Evolutionary conservation across 92 coral and sea anemone species (phyloP), one percentile per base, ranked within the genome.

Genomic region (Porites cylindrica): DNA sequence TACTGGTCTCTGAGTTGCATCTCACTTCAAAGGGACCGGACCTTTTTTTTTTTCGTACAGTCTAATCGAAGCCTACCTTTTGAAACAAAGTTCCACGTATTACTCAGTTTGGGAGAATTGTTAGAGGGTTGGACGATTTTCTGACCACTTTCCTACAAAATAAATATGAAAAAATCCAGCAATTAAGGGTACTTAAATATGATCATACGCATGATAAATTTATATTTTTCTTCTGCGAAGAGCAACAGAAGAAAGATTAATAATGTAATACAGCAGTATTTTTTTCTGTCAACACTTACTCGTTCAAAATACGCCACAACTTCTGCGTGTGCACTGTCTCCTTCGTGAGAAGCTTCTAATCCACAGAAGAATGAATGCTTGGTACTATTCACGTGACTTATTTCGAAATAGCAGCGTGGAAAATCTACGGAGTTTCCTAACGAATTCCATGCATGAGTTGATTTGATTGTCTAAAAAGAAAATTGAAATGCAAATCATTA

Each of bases 401-500:
- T 69, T 12, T 54, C 38, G 43, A 82, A 69, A 53, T 69, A 10
- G 26, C 86, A 43, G 19, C 20, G 51, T 69, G 86, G 86, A 70
- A 82, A 82, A 9, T 54, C 84, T 16, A 4, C 60, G n/a, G 69
- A 29, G n/a, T 82, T 82, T 54, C 19, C 77, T 18, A 8, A 77
- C 32, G 86, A 18, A 29, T 82, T 29, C 86, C 86, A 82, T 1
- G 60, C 86, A 43, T 29, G 77, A 7, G 7, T 80, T 52, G 84
- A 51, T 16, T 23, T 66, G 14, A 80, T 80, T 14, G 23, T 66
- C 84, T 80, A 18, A 4, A 66, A 51, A 56, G 11, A 56, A 56
- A 56, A 14, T 11, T 14, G 4, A 38, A 38, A 38, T 4, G 47
- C 47, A 38, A 38, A 38, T 38, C 47, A 38, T 38, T 4, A 4